These are phyloP conservation scores for Drosophila pegasa DNA, from an alignment of 2,888 invertebrate species.

Conservation along the genomic window DNA sequence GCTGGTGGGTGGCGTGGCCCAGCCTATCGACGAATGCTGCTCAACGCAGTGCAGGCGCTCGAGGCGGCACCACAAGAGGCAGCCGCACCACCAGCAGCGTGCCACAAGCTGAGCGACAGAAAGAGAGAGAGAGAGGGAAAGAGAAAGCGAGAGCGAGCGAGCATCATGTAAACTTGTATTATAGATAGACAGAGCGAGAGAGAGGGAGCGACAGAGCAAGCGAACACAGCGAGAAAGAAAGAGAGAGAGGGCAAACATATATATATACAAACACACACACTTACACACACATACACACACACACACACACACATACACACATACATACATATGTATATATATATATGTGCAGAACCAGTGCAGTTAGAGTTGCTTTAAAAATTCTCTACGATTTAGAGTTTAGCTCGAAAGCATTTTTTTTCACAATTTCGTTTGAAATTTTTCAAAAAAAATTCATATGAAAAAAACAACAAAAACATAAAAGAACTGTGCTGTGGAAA, in stretches of 20 bases:
- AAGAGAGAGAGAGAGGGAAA: conserved; percentile 2
- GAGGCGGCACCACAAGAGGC: conserved; percentile 83
- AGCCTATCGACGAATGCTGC: conserved; percentile 84
- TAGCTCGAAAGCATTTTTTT: conserved; percentile 63
- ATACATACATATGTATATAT: conserved; percentile 17
- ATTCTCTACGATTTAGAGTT: conserved; percentile 60
- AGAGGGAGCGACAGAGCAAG: conserved; percentile 21
- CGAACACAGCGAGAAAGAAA: conserved; percentile 21
- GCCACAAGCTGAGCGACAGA: conserved; percentile 56
- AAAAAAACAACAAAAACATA: conserved; percentile 15
- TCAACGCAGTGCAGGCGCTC: conserved; percentile 83
- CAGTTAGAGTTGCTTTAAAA: conserved; percentile 71
- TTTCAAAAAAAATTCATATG: conserved; percentile 41
- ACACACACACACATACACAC: conserved; percentile 4
- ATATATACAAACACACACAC: conserved; percentile 8
- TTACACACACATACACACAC: conserved; percentile 16
- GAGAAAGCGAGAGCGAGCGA: background rate
- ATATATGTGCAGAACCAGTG: conserved; percentile 63
- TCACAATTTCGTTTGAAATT: conserved; percentile 61
- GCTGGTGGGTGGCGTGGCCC: conserved; percentile 85
- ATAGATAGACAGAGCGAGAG: conserved; percentile 8
- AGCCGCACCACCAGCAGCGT: conserved; percentile 71
- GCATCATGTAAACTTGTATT: conserved; percentile 11
- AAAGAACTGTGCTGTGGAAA: conserved; percentile 62
- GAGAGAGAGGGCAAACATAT: conserved; percentile 5